phyloP scores from a whole-genome alignment of 2,113 vertebrate species.

The Tapirus terrestris region DNA sequence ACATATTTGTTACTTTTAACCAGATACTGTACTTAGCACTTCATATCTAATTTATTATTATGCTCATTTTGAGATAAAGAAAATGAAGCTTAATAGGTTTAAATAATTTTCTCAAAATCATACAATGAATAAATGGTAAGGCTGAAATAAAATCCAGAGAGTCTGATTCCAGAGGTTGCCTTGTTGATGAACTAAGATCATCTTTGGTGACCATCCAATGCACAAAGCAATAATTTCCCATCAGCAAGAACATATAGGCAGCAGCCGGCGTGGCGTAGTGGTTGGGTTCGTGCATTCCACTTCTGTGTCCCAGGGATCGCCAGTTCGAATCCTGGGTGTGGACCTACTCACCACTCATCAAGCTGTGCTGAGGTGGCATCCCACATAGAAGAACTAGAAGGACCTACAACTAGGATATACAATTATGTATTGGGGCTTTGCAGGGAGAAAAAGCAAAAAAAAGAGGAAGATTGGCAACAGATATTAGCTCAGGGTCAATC shows the following conservation, averaged over 20 bases:
- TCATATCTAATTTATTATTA: background rate
- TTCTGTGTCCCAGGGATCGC: too few species aligned
- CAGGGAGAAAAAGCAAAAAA: too few species aligned
- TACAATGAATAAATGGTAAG: background rate
- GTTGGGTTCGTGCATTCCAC: too few species aligned
- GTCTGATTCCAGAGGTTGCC: background rate
- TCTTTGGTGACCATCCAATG: background rate
- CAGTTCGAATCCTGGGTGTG: too few species aligned
- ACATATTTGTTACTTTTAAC: background rate
- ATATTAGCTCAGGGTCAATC: too few species aligned
- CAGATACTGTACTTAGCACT: background rate
- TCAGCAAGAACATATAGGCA: background rate
- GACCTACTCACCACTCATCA: too few species aligned
- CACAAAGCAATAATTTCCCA: background rate
- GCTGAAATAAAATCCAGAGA: background rate
- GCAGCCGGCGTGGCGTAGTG: background rate
- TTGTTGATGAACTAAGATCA: background rate
- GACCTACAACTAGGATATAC: too few species aligned
- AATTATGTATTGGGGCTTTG: too few species aligned
- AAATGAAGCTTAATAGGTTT: background rate
- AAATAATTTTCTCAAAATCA: constrained; percentile 12
- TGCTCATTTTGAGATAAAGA: background rate
- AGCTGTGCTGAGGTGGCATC: too few species aligned
- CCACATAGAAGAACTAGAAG: too few species aligned
- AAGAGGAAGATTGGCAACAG: too few species aligned